Evolutionary conservation across 1,140 invertebrate species (phyloP).

Genomic region (Calliphora vicina): DNA sequence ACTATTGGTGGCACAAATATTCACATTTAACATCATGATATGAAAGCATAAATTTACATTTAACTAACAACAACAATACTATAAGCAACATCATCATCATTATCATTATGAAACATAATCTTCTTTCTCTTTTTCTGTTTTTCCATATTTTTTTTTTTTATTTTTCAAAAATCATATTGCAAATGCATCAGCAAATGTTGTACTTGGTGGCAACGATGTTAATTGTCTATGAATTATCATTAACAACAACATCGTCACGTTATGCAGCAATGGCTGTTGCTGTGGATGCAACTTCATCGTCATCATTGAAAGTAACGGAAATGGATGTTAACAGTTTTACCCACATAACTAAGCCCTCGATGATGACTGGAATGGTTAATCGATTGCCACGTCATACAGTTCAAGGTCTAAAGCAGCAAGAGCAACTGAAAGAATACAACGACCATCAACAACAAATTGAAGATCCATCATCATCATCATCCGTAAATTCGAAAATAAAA

Average conservation of each 20-base stretch:
- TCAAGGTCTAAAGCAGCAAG: constrained; percentile 19
- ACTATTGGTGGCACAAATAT: background rate
- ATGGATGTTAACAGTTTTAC: constrained; percentile 23
- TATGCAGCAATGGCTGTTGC: background rate
- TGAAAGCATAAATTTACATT: background rate
- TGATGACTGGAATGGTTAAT: constrained; percentile 2
- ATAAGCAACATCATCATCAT: background rate
- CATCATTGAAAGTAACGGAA: constrained; percentile 25
- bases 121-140: background rate
- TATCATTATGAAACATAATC: background rate
- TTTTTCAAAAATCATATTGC: no score
- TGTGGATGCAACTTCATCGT: constrained; percentile 8
- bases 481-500: background rate
- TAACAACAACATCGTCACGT: background rate
- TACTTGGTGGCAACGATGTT: constrained; percentile 16
- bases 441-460: constrained; percentile 15
- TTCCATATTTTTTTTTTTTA: background rate
- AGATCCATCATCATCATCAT: constrained; percentile 22
- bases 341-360: constrained; percentile 14
- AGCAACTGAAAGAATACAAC: background rate
- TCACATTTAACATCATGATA: background rate
- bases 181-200: constrained; percentile 20
- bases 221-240: constrained; percentile 30
- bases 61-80: background rate
- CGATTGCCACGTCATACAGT: constrained; percentile 18